Evolutionary conservation across 2,888 invertebrate species (phyloP), one percentile per base, ranked within the genome.

Genomic region (Zygothrica quintamaculata): DNA sequence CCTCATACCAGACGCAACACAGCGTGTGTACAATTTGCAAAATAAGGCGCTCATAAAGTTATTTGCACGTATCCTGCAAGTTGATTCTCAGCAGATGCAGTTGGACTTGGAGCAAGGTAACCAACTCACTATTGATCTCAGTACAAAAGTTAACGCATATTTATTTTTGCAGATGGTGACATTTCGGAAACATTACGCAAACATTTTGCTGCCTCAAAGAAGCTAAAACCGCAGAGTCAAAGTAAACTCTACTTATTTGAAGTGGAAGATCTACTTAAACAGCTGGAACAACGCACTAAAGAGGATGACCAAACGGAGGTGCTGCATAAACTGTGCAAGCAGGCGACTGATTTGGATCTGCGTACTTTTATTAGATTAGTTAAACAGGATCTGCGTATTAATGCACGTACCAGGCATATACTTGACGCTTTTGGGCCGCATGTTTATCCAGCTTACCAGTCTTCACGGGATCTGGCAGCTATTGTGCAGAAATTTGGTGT

Each of bases 361-460:
- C 96, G 95, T 92, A 95, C 95, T 93, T 90, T 92, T 0, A 94
- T 99, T 13, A 93, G 98, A 9, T 91, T 98, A 33, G 95, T 99
- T 22, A 97, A 97, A 90, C 96, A 97, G 84, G 98, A 99, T 92
- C 92, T 99, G 58, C 92, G 97, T 74, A 98, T 98, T 82, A 97
- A 97, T 89, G 95, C 98, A 25, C 97, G 98, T 0, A 95, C 98
- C 0, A 97, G 98, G 90, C 97, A 97, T 89, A 95, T 99, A 92
- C 93, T 98, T 44, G 96, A 96, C 84, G 98, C 95, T 0, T 93
- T 99, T 18, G 96, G 98, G 89, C 93, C 95, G 0, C 94, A 96
- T 89, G 98, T 98, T 0, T 98, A 98, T 89, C 93, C 93, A 69
- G 95, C 96, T 0, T 98, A 97, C 90, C 97, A 98, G 91, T 94